Evolutionary conservation across 2,888 invertebrate genomes (phyloP), one percentile per base, ranked within the genome.

Genomic region (Cryptus viduatorius): DNA sequence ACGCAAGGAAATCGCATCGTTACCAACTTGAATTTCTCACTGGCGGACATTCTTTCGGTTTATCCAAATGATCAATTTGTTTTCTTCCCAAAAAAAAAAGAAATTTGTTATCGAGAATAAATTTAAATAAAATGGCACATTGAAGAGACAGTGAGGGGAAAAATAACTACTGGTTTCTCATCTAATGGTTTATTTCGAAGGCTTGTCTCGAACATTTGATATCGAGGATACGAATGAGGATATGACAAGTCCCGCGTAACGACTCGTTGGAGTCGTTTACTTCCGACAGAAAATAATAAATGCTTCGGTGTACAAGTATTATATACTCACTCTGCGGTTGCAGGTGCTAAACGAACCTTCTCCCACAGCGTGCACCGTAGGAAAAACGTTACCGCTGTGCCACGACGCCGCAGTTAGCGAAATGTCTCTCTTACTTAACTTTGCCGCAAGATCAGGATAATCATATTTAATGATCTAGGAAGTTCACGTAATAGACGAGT

Each of bases 381-480:
- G 37, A 53, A n/a, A 12, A 24, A 31, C 46, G 16, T n/a, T 73
- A n/a, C n/a, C n/a, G 29, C 37, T n/a, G 29, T 24, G 61, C 16
- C 53, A 53, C 61, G 46, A 53, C 61, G 46, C 48, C 46, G 73
- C 24, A 61, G 64, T 64, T 46, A 64, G 73, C 31, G 64, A 75
- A 75, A 75, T 64, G 64, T 24, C 84, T 84, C 79, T 78, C 84
- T 89, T 90, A 89, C 88, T 89, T 84, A 87, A 88, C 86, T 42
- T 75, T 85, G 68, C 83, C 53, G 77, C 84, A 75, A 83, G 84
- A 82, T 80, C 65, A 48, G 8, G 78, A 87, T 89, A 90, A 90
- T 90, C 86, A 88, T 86, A 88, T 89, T 90, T 90, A 90, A 90
- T 88, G 86, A 85, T 76, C 83, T 85, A 90, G 90, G 89, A 90